These are phyloP conservation scores for Callyntrura sp. DNA, from an alignment of 2,888 invertebrate genomes.

Conservation along the genomic window DNA sequence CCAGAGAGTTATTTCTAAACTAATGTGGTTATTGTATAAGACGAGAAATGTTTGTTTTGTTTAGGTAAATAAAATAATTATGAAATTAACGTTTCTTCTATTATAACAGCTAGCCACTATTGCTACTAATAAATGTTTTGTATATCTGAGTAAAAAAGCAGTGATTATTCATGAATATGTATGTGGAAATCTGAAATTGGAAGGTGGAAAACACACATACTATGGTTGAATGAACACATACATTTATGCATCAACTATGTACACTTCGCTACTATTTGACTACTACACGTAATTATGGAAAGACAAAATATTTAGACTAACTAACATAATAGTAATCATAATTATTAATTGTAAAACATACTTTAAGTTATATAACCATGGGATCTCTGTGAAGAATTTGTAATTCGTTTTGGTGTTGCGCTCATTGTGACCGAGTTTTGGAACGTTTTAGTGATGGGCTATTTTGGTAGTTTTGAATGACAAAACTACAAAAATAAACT, in stretches of 20 bases:
- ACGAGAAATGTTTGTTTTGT: too few relatives aligned
- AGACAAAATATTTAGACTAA: slow-evolving; percentile 35
- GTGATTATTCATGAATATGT: neutral
- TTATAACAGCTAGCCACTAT: neutral
- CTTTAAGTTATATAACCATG: slow-evolving; percentile 56
- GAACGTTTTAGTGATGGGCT: slow-evolving; percentile 24
- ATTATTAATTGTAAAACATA: slow-evolving; percentile 23
- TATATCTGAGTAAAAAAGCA: neutral
- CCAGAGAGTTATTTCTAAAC: neutral
- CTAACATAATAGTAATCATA: slow-evolving; percentile 2
- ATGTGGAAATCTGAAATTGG: neutral
- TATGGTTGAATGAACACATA: neutral
- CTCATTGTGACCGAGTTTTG: neutral
- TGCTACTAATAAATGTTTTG: neutral
- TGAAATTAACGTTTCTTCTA: slow-evolving; percentile 46
- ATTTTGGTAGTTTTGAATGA: slow-evolving; percentile 28
- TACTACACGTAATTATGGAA: slow-evolving; percentile 49
- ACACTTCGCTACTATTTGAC: slow-evolving; percentile 3
- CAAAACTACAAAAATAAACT: slow-evolving; percentile 11
- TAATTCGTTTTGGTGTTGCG: slow-evolving; percentile 55
- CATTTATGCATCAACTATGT: slow-evolving; percentile 6
- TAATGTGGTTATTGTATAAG: neutral
- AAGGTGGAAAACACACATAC: slow-evolving; percentile 10
- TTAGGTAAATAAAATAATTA: neutral
- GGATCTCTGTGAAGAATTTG: slow-evolving; percentile 63